These are phyloP conservation scores for Ostrea edulis DNA, from an alignment of 1,140 invertebrate genomes.

Conservation along the genomic window DNA sequence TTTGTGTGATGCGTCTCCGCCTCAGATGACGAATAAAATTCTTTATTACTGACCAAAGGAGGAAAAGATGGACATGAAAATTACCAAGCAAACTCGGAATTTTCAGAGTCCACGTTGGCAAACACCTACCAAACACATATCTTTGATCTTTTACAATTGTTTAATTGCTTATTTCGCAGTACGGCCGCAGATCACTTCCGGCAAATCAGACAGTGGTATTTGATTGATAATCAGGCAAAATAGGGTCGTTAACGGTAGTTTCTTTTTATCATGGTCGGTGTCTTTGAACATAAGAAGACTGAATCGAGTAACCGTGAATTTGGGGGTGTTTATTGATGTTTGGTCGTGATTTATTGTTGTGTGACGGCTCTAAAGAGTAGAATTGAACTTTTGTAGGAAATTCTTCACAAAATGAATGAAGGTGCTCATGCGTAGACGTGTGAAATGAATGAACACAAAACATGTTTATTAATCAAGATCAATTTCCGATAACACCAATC, in stretches of 20 bases:
- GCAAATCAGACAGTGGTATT: slow-evolving; percentile 1
- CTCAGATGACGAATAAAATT: slow-evolving; percentile 17
- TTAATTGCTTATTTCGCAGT: slow-evolving; percentile 16
- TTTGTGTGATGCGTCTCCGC: not conserved
- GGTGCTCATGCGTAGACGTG: not conserved
- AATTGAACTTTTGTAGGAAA: not conserved
- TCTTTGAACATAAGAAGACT: not conserved
- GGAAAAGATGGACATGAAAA: slow-evolving; percentile 10
- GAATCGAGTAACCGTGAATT: not conserved
- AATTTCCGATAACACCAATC: not conserved
- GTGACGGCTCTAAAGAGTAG: not conserved
- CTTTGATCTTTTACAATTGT: slow-evolving; percentile 36
- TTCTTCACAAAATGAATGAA: not conserved
- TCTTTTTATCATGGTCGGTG: not conserved
- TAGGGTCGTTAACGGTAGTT: not conserved
- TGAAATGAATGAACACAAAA: not conserved
- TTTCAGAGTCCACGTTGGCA: not conserved
- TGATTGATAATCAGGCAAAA: slow-evolving; percentile 3
- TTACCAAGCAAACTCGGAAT: not conserved
- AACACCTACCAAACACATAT: not conserved
- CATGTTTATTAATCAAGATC: not conserved
- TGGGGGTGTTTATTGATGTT: not conserved
- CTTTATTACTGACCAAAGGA: not conserved
- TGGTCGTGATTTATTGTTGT: not conserved
- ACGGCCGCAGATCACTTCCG: slow-evolving; percentile 17